Conservation (phyloP, 2,797 vertebrate species). For the Epinephelus coioides region DNA sequence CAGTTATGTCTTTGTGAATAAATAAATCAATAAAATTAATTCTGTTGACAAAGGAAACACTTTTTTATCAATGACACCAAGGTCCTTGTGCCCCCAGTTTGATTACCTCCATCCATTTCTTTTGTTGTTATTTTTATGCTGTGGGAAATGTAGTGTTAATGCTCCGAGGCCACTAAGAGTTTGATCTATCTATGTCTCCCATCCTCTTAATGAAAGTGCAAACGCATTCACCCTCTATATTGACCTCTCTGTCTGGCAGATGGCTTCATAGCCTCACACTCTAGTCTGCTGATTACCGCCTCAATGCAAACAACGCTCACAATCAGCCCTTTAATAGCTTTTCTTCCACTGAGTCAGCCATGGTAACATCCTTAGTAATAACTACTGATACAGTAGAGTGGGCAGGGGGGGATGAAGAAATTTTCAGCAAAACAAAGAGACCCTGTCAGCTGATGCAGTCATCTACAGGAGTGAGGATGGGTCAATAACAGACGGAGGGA, state of each 20-base stretch:
- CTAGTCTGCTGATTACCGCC: slow-evolving; percentile 47
- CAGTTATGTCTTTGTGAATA: slow-evolving; percentile 39
- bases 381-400: slow-evolving; percentile 75
- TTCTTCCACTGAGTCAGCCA: slow-evolving; percentile 61
- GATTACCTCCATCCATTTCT: slow-evolving; percentile 42
- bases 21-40: slow-evolving; percentile 60
- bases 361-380: slow-evolving; percentile 73
- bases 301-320: slow-evolving; percentile 80
- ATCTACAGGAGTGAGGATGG: slow-evolving; percentile 54
- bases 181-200: slow-evolving; percentile 33
- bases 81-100: slow-evolving; percentile 22
- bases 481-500: slow-evolving; percentile 72
- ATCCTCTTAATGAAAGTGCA: slow-evolving; percentile 54
- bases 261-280: slow-evolving; percentile 54
- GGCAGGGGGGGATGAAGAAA: slow-evolving; percentile 67
- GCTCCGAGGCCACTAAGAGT: slow-evolving; percentile 43
- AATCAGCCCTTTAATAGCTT: slow-evolving; percentile 76
- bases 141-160: slow-evolving; percentile 38
- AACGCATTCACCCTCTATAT: slow-evolving; percentile 50
- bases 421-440: slow-evolving; percentile 61
- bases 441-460: slow-evolving; percentile 50
- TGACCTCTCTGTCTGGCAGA: slow-evolving; percentile 63
- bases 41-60: slow-evolving; percentile 37
- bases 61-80: slow-evolving; percentile 24
- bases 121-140: slow-evolving; percentile 4